phyloP scores from a whole-genome alignment of 2,113 vertebrate species.

The Corapipo altera region DNA sequence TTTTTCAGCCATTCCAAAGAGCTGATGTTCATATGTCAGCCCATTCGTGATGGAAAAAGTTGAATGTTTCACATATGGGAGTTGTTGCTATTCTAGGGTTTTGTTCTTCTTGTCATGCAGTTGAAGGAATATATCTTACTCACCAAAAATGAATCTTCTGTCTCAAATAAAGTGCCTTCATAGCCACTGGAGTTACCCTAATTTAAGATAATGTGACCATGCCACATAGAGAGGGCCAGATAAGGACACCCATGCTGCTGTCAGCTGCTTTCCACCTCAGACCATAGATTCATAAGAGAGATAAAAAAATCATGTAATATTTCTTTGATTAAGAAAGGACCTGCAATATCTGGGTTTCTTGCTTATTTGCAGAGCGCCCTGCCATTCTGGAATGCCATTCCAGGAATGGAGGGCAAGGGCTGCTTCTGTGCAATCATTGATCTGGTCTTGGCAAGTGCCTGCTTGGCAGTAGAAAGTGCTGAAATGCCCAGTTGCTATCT shows the following conservation, averaged over 20 bases:
- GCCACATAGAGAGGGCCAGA: background rate
- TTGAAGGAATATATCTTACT: background rate
- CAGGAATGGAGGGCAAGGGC: conserved; percentile 7
- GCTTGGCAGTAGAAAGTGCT: conserved; percentile 26
- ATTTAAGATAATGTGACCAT: background rate
- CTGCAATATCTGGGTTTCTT: background rate
- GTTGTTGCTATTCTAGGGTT: background rate
- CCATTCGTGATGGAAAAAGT: background rate
- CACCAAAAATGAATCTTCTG: background rate
- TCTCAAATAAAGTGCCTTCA: background rate
- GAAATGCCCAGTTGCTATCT: conserved; percentile 9
- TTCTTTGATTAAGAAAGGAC: conserved; percentile 15
- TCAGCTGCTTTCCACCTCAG: conserved; percentile 1
- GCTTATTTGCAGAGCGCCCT: conserved; percentile 27
- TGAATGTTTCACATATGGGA: background rate
- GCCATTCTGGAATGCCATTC: background rate
- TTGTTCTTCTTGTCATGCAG: background rate
- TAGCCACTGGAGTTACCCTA: background rate
- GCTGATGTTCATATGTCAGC: background rate
- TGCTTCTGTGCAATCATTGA: conserved; percentile 52
- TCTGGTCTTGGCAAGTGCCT: conserved; percentile 9
- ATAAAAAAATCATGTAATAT: background rate
- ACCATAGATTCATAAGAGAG: background rate
- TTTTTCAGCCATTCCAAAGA: background rate
- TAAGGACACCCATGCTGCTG: background rate